Base-by-base conservation (phyloP, 2,113 vertebrate species). In the Aspiorhynchus laticeps region DNA sequence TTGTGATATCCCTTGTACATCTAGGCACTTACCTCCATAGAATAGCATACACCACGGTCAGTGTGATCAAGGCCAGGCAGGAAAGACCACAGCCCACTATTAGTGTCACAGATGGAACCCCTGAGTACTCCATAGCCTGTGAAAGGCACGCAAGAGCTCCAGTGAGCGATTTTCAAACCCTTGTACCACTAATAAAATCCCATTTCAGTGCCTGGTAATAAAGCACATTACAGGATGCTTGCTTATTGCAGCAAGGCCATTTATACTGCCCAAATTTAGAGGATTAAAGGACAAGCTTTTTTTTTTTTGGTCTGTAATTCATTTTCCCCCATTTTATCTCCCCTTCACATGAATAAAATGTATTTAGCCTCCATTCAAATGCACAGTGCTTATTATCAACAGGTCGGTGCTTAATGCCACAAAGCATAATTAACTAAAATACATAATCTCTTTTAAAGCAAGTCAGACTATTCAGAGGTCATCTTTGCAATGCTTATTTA, bases 61-160 rank as follows among this genome's bases (percentile, higher is more conserved):
- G 93, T 41, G 97, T 98, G 94, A 99, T 95, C 96, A 99, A 96
- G 92, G 98, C 97, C 90, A 99, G 95, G 90, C 98, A 99, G 77
- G 98, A 99, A 89, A 99, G 96, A 93, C 98, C 98, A 92, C 98
- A 99, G 95, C 98, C 98, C 91, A 99, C 96, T 94, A 99, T 98
- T 93, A 99, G 93, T 90, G 98, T 99, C 93, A 99, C 98, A 93
- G 98, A 99, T 91, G 98, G 98, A 92, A 97, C 95, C 92, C 97
- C 97, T 95, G 98, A 97, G 95, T 97, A 97, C 94, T 98, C 97
- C 98, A 99, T 99, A 95, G 95, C 96, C 98, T 99, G 96, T 88
- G 93, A 93, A 92, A 93, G 91, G 93, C 90, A 96, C 86, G 79
- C 83, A 88, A 88, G 69, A 85, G 71, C 33, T 31, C 17, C 76